Evolutionary conservation across 2,113 vertebrate genomes (phyloP).

Genomic region (Leptosomus discolor): DNA sequence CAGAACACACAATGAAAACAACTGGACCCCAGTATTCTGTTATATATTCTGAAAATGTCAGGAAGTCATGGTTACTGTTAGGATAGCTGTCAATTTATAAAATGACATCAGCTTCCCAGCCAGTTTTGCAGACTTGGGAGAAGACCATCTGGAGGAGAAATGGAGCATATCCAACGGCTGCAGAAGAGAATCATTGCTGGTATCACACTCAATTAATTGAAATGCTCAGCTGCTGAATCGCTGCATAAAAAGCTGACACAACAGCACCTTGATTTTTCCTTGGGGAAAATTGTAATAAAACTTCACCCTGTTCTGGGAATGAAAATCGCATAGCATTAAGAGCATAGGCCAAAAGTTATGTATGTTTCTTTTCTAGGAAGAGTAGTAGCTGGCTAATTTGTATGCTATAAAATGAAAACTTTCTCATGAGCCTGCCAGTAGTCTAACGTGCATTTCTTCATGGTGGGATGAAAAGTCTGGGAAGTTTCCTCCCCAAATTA

Average conservation of each 20-base stretch:
- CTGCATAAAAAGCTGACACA: constrained; percentile 19
- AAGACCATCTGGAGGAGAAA: constrained; percentile 59
- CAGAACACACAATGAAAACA: background rate
- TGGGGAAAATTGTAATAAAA: background rate
- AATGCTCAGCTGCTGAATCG: background rate
- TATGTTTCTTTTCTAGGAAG: background rate
- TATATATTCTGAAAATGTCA: background rate
- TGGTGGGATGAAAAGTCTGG: background rate
- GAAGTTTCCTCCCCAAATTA: background rate
- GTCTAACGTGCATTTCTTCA: background rate
- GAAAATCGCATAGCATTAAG: background rate
- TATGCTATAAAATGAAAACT: background rate
- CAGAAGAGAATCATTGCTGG: constrained; percentile 20
- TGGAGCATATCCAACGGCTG: background rate
- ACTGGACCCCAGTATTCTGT: background rate
- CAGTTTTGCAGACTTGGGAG: background rate
- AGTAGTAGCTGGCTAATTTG: background rate
- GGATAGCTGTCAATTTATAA: background rate
- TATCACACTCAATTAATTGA: constrained; percentile 38
- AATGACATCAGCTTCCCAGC: background rate
- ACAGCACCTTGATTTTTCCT: constrained; percentile 51
- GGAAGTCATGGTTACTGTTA: background rate
- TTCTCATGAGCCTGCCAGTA: background rate
- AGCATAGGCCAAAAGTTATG: background rate
- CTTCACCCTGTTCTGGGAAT: background rate